Conservation (phyloP, 2,113 vertebrate genomes). For the Datnioides undecimradiatus region DNA sequence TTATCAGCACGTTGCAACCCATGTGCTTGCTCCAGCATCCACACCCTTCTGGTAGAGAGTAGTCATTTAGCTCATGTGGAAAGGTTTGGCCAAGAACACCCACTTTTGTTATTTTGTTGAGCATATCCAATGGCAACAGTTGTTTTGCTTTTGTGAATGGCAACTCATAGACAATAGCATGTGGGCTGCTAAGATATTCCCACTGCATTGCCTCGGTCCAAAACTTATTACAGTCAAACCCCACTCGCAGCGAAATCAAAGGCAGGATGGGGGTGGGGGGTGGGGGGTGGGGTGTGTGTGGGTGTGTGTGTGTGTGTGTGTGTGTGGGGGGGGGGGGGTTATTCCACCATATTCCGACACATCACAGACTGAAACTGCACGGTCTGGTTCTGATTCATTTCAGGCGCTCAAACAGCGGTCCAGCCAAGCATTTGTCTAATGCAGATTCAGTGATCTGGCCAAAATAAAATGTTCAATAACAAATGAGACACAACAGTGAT, state of each 20-base stretch:
- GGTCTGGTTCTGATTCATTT: constrained; percentile 56
- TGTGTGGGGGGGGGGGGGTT: constrained; percentile 1
- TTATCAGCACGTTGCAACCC: constrained; percentile 31
- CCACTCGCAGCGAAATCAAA: constrained; percentile 70
- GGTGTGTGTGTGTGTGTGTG: no score
- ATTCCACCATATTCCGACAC: constrained; percentile 51
- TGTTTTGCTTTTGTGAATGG: constrained; percentile 72
- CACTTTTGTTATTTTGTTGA: constrained; percentile 56
- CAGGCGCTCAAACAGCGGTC: constrained; percentile 34
- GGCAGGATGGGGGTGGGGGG: constrained; percentile 45
- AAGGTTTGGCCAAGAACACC: constrained; percentile 51
- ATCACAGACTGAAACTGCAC: constrained; percentile 48
- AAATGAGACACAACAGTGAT: constrained; percentile 4
- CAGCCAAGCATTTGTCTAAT: constrained; percentile 43
- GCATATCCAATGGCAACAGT: constrained; percentile 63
- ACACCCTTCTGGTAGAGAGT: constrained; percentile 23
- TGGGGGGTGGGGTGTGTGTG: neutral
- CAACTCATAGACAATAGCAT: constrained; percentile 63
- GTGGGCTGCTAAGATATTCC: constrained; percentile 63
- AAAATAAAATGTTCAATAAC: constrained; percentile 25
- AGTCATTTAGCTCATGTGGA: constrained; percentile 64
- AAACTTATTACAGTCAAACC: constrained; percentile 70
- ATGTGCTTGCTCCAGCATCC: constrained; percentile 14
- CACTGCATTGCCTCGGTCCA: constrained; percentile 57
- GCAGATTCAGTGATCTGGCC: constrained; percentile 13